These are phyloP conservation scores for Biston betularia DNA, from an alignment of 2,888 invertebrate species.

Conservation along the genomic window DNA sequence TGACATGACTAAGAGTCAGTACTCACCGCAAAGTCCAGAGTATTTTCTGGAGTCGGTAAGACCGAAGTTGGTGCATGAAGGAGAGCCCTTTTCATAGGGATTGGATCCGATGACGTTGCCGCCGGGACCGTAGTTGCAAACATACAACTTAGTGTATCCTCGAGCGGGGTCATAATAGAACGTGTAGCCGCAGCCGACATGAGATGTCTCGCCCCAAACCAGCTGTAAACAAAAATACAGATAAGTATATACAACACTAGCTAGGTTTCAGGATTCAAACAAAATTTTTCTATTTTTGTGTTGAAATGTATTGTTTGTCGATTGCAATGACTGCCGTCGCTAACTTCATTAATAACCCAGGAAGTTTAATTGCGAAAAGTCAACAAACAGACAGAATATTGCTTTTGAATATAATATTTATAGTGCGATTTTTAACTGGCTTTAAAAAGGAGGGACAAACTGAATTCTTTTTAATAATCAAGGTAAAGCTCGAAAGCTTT, in stretches of 20 bases:
- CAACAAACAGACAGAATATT: too few relatives aligned
- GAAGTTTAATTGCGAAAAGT: too few relatives aligned
- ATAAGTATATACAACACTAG: background rate
- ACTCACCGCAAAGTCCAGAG: conserved; percentile 92
- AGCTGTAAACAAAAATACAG: conserved; percentile 83
- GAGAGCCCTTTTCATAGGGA: conserved; percentile 91
- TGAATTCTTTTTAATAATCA: conserved; percentile 22
- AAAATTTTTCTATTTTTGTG: too few relatives aligned
- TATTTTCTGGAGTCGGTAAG: conserved; percentile 90
- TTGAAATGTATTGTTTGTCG: too few relatives aligned
- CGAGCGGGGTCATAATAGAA: conserved; percentile 91
- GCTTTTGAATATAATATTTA: too few relatives aligned
- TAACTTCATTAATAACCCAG: too few relatives aligned
- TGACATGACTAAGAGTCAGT: conserved; percentile 46
- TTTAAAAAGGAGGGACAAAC: too few relatives aligned
- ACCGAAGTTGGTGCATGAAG: conserved; percentile 90
- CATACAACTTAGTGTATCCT: conserved; percentile 93
- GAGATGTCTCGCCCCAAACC: conserved; percentile 94
- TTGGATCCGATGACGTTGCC: conserved; percentile 92
- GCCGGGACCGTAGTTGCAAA: conserved; percentile 94
- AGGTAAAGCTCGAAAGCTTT: background rate
- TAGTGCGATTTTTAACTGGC: too few relatives aligned
- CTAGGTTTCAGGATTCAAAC: too few relatives aligned
- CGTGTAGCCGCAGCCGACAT: conserved; percentile 95
- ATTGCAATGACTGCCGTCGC: too few relatives aligned